Percentiles rank a stretch among this genome's conserved stretches.
phyloP scores from a whole-genome alignment of 2,888 invertebrate genomes.

The Cataglyphis albicans region DNA sequence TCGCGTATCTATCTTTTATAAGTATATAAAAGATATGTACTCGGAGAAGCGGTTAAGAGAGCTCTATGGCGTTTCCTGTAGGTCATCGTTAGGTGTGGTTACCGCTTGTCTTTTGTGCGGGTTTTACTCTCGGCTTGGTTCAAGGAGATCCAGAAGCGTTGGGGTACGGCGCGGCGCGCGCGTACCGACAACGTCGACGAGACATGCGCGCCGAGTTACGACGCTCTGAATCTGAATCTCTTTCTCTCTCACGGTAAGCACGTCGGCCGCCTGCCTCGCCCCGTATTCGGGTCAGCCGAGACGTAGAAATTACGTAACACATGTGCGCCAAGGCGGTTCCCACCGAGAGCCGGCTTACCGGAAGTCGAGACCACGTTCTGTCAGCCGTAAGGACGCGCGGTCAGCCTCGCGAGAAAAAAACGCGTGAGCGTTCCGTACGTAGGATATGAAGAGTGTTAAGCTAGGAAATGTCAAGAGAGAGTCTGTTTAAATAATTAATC shows the following conservation, averaged over 20 bases:
- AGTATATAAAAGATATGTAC: neutral
- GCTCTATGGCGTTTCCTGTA: constrained; percentile 67
- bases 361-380: constrained; percentile 74
- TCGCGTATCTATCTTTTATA: constrained; percentile 32
- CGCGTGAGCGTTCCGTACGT: constrained; percentile 13
- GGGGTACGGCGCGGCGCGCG: constrained; percentile 28
- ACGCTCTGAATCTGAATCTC: constrained; percentile 83
- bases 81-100: constrained; percentile 77
- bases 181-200: constrained; percentile 39
- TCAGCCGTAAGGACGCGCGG: constrained; percentile 60
- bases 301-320: constrained; percentile 77
- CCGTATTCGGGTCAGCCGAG: constrained; percentile 84
- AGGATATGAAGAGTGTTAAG: neutral
- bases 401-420: constrained; percentile 42
- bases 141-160: constrained; percentile 83
- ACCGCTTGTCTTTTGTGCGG: constrained; percentile 72
- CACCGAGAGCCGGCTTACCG: constrained; percentile 78
- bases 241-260: constrained; percentile 84
- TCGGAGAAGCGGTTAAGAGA: constrained; percentile 59
- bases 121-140: constrained; percentile 76
- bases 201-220: constrained; percentile 79
- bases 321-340: constrained; percentile 79
- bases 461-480: neutral
- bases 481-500: neutral
- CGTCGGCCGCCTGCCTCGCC: constrained; percentile 73